phyloP scores from a whole-genome alignment of 2,113 vertebrate species.

The Cinclus mexicanus region DNA sequence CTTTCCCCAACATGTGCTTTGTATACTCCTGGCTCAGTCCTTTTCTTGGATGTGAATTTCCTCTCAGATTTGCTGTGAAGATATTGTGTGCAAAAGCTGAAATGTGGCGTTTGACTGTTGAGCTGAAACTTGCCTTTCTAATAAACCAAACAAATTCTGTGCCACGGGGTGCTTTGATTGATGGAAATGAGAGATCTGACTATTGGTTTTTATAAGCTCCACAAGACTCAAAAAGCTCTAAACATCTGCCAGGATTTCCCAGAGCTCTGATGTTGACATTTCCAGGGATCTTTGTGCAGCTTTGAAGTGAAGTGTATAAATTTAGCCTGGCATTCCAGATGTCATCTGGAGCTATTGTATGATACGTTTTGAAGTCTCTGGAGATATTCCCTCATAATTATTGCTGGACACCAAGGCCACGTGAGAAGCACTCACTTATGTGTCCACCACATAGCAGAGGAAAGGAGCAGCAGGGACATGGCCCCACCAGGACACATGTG shows the following conservation, averaged over 20 bases:
- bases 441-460: not conserved
- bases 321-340: not conserved
- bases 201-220: slow-evolving; percentile 18
- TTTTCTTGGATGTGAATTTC: not conserved
- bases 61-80: not conserved
- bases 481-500: rapidly evolving
- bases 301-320: slow-evolving; percentile 28
- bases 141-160: not conserved
- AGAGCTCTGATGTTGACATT: slow-evolving; percentile 9
- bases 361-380: not conserved
- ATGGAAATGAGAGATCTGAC: not conserved
- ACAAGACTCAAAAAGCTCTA: not conserved
- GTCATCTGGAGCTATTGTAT: not conserved
- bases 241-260: slow-evolving; percentile 29
- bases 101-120: not conserved
- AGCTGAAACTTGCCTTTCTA: not conserved
- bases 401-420: not conserved
- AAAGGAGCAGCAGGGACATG: not conserved
- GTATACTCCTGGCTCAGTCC: not conserved
- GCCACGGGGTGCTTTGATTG: not conserved
- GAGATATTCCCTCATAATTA: not conserved
- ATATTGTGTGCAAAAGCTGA: not conserved
- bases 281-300: not conserved
- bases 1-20: not conserved
- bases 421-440: not conserved